Conservation (phyloP, 2,888 invertebrate genomes). For the Eupsilia transversa region DNA sequence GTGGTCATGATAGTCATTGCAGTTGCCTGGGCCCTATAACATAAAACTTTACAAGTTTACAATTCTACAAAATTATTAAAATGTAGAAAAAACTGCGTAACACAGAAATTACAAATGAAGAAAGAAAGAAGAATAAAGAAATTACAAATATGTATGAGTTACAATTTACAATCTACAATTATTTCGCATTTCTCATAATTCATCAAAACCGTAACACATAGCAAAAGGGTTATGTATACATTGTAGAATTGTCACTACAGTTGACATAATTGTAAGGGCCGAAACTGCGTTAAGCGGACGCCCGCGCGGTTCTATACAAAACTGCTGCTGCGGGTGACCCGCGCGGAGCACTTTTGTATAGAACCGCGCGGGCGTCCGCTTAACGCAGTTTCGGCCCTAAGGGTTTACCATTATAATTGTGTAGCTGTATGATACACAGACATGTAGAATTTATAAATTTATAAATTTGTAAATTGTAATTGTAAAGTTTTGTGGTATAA, state of each 20-base stretch:
- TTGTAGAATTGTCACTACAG: neutral
- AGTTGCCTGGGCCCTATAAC: neutral
- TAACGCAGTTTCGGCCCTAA: too few relatives aligned
- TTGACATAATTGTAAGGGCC: neutral
- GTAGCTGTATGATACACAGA: neutral
- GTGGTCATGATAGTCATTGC: neutral
- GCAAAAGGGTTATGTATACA: neutral
- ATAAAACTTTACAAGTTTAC: neutral
- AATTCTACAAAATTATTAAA: neutral
- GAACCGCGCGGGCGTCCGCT: too few relatives aligned
- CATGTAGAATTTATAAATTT: too few relatives aligned
- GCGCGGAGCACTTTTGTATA: too few relatives aligned
- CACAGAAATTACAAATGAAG: neutral
- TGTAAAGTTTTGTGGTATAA: neutral
- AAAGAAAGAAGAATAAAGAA: too few relatives aligned
- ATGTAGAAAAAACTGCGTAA: neutral
- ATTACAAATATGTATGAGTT: neutral
- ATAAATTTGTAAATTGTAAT: neutral
- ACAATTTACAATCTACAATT: neutral
- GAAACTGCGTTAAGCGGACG: too few relatives aligned
- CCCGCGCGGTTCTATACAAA: too few relatives aligned
- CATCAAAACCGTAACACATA: neutral
- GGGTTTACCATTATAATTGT: neutral
- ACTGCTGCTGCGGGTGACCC: too few relatives aligned
- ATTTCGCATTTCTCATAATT: too few relatives aligned